These are phyloP conservation scores for Xenopus tropicalis DNA, from an alignment of 2,113 vertebrate species.

Conservation along the genomic window UCB_Xtro_10.0 CM004450.2:92424001-92424500, in stretches of 20 bases:
- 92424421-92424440: constrained; percentile 2
- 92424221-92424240: not conserved
- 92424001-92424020: no score
- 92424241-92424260: constrained; percentile 2
- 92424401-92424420: constrained; percentile 6
- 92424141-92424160: no score
- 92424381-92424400: constrained; percentile 17
- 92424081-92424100: no score
- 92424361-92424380: not conserved
- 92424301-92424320: constrained; percentile 9
- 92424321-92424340: constrained; percentile 14
- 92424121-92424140: no score
- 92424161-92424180: no score
- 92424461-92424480: constrained; percentile 4
- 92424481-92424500: constrained; percentile 7
- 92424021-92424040: no score
- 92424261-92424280: not conserved
- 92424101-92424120: no score
- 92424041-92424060: no score
- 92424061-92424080: no score
- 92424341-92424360: not conserved
- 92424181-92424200: not conserved
- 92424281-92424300: not conserved
- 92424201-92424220: not conserved
- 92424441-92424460: constrained; percentile 14